phyloP scores from a whole-genome alignment of 2,113 vertebrate genomes.

The Ranitomeya variabilis region DNA sequence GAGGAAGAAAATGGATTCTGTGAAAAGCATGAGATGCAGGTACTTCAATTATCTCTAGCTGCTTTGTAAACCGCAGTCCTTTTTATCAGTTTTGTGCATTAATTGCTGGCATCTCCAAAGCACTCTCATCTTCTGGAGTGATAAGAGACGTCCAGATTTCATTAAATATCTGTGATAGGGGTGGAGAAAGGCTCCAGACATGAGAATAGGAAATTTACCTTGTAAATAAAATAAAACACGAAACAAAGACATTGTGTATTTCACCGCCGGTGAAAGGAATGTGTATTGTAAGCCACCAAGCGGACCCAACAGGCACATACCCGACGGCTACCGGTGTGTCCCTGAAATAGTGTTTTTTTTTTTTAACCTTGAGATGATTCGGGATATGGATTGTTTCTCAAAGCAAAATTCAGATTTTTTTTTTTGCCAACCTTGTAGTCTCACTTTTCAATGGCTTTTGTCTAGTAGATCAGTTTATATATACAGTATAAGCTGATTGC shows the following conservation, averaged over 20 bases:
- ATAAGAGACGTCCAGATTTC: constrained; percentile 52
- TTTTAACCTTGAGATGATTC: constrained; percentile 26
- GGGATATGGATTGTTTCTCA: background rate
- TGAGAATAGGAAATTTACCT: constrained; percentile 13
- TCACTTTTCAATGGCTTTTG: background rate
- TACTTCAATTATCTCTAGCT: constrained; percentile 59
- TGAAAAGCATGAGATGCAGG: constrained; percentile 59
- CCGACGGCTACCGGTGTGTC: constrained; percentile 5
- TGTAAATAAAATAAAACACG: background rate
- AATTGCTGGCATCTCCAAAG: constrained; percentile 57
- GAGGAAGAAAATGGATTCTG: constrained; percentile 56
- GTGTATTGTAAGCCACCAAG: background rate
- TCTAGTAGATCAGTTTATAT: background rate
- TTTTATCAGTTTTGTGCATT: constrained; percentile 59
- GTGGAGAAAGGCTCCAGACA: constrained; percentile 1
- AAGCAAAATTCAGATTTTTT: background rate
- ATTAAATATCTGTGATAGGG: constrained; percentile 57
- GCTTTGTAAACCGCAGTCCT: constrained; percentile 57
- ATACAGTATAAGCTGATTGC: background rate
- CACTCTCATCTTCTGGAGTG: constrained; percentile 41
- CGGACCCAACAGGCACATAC: background rate
- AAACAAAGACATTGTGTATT: constrained; percentile 31
- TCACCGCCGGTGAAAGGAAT: background rate
- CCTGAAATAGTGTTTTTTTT: background rate
- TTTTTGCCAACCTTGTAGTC: background rate